Conservation (phyloP, 2,797 vertebrate genomes). For the Ceryle rudis region DNA sequence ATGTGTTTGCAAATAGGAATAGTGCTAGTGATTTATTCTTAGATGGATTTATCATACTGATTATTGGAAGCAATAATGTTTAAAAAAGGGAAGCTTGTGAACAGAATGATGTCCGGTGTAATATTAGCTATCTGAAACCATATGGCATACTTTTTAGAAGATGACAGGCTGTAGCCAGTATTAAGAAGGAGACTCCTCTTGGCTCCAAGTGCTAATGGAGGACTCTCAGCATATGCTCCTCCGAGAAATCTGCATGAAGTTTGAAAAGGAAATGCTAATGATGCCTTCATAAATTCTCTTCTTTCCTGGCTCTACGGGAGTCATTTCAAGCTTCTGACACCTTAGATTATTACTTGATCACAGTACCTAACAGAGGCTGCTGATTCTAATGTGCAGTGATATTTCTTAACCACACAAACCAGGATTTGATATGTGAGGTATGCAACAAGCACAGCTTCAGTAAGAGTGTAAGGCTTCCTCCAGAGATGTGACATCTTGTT, state of each 20-base stretch:
- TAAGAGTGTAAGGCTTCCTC: neutral
- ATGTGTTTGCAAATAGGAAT: neutral
- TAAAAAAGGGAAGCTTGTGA: neutral
- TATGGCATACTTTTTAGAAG: conserved; percentile 21
- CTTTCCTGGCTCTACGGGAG: neutral
- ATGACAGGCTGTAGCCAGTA: conserved; percentile 35
- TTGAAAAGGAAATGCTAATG: conserved; percentile 21
- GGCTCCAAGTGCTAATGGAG: neutral
- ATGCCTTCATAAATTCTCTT: neutral
- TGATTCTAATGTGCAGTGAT: neutral
- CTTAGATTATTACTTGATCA: neutral
- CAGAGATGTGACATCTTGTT: neutral
- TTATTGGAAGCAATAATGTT: neutral
- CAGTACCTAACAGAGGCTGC: neutral
- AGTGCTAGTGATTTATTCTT: neutral
- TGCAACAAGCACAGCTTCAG: neutral
- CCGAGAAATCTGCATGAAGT: neutral
- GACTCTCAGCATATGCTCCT: neutral
- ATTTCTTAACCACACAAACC: neutral
- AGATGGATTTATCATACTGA: neutral
- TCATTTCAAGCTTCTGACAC: neutral
- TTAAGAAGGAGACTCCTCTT: conserved; percentile 21
- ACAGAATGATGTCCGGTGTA: neutral
- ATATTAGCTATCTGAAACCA: conserved; percentile 4
- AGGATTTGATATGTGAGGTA: neutral